A percentile compares a stretch with the other conserved stretches of the same genome.
These are phyloP conservation scores for Drosophila trapezifrons DNA, from an alignment of 1,140 invertebrate genomes.

Conservation along the genomic window DNA sequence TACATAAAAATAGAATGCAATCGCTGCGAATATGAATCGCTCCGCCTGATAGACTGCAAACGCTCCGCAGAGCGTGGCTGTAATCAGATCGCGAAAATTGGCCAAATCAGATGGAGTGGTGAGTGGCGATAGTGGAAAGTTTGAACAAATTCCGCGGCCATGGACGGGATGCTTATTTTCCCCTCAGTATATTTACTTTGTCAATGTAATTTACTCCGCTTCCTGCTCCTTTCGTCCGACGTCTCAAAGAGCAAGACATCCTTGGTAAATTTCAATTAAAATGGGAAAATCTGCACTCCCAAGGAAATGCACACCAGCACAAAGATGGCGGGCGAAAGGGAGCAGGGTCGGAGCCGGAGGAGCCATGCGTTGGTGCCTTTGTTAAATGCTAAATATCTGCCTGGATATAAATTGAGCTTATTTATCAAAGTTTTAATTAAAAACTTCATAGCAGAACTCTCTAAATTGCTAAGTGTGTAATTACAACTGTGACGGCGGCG, in stretches of 20 bases:
- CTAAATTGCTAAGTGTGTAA: slow-evolving; percentile 76
- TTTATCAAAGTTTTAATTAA: slow-evolving; percentile 83
- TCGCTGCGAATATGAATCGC: slow-evolving; percentile 30
- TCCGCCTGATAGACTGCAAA: slow-evolving; percentile 28
- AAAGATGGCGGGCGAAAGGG: slow-evolving; percentile 2
- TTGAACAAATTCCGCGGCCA: not conserved
- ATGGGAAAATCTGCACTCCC: slow-evolving; percentile 68
- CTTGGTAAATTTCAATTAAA: slow-evolving; percentile 68
- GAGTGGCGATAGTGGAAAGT: not conserved
- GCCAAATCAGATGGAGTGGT: slow-evolving; percentile 12
- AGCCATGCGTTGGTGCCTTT: slow-evolving; percentile 15
- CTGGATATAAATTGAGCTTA: slow-evolving; percentile 79
- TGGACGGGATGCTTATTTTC: slow-evolving; percentile 24
- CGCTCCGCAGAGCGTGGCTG: not conserved
- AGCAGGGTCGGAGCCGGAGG: not conserved
- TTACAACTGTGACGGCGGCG: slow-evolving; percentile 66
- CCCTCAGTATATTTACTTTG: slow-evolving; percentile 17
- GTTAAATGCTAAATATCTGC: slow-evolving; percentile 69
- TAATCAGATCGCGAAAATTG: slow-evolving; percentile 12
- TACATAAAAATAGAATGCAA: slow-evolving; percentile 27
- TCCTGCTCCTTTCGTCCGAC: slow-evolving; percentile 15
- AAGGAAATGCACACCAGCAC: slow-evolving; percentile 56
- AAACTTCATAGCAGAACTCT: slow-evolving; percentile 68
- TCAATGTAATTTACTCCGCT: slow-evolving; percentile 37
- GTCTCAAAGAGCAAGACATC: slow-evolving; percentile 37